A percentile compares a stretch with the other conserved stretches of the same genome.
Evolutionary conservation across 2,888 invertebrate genomes (phyloP).

Genomic region (Idaea aversata): DNA sequence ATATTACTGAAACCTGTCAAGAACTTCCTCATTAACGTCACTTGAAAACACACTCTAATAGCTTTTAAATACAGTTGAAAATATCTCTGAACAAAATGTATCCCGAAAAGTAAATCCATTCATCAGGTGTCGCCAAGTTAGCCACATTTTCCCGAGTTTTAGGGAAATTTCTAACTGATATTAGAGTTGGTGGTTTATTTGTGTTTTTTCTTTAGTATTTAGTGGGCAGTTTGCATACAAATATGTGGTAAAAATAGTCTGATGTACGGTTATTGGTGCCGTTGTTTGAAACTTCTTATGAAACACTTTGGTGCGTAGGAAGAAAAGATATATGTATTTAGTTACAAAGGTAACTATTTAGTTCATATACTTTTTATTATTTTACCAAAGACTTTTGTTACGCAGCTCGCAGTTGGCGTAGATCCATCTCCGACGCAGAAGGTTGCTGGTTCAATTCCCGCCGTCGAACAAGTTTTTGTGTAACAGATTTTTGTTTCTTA

Average conservation of each 20-base stretch:
- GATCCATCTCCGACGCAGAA: too few species aligned
- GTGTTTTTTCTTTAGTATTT: neutral
- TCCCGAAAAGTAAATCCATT: constrained; percentile 13
- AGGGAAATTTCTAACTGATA: constrained; percentile 8
- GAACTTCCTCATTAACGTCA: constrained; percentile 1
- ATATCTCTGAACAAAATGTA: constrained; percentile 9
- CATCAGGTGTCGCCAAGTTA: constrained; percentile 13
- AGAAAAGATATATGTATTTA: too few species aligned
- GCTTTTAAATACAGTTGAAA: neutral
- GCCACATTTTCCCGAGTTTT: constrained; percentile 12
- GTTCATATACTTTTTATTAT: too few species aligned
- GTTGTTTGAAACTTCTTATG: too few species aligned
- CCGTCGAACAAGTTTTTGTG: too few species aligned
- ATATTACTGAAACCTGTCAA: constrained; percentile 21
- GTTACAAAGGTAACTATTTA: too few species aligned
- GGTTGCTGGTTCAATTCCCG: too few species aligned
- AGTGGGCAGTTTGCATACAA: neutral
- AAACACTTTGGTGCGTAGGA: too few species aligned
- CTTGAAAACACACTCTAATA: neutral
- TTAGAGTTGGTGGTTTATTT: neutral
- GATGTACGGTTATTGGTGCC: neutral
- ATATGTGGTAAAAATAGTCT: neutral
- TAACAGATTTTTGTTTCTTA: too few species aligned
- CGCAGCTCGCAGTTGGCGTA: too few species aligned
- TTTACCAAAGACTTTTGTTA: too few species aligned